Percentiles rank a stretch among this genome's conserved stretches.
phyloP scores from a whole-genome alignment of 2,797 vertebrate genomes.

The Danio albolineatus region DNA sequence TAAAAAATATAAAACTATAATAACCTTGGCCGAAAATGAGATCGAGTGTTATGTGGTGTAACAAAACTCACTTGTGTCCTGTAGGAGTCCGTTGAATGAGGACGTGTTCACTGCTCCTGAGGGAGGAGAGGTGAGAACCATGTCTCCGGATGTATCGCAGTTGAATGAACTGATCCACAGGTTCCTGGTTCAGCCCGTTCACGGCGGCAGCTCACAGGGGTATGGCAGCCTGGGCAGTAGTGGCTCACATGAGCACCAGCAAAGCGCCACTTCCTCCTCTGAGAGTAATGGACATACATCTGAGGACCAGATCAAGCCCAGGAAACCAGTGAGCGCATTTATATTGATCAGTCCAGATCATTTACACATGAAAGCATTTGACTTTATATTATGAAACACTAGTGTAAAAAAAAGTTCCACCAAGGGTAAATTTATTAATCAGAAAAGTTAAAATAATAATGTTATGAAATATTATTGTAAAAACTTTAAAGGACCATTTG shows the following conservation, averaged over 20 bases:
- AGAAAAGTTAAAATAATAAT: neutral
- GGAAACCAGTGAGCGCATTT: constrained; percentile 54
- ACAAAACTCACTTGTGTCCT: neutral
- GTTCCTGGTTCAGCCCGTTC: constrained; percentile 83
- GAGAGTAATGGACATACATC: constrained; percentile 75
- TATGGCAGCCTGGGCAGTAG: constrained; percentile 85
- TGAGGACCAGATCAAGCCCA: constrained; percentile 27
- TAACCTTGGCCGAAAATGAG: too few relatives aligned
- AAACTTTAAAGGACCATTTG: too few relatives aligned
- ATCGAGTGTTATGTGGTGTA: neutral
- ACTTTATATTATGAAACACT: neutral
- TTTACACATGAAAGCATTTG: neutral
- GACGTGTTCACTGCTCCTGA: constrained; percentile 81
- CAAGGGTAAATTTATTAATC: neutral
- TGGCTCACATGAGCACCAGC: constrained; percentile 82
- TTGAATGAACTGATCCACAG: constrained; percentile 85
- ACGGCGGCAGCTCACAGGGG: constrained; percentile 82
- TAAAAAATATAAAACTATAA: too few relatives aligned
- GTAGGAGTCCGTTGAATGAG: constrained; percentile 87
- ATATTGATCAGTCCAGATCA: too few relatives aligned
- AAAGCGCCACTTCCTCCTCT: constrained; percentile 84
- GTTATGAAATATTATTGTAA: neutral
- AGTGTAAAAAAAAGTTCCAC: neutral
- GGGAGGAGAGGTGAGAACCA: constrained; percentile 70
- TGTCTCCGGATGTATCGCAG: constrained; percentile 77